These are phyloP conservation scores for Peromyscus attwateri DNA, from an alignment of 2,797 vertebrate species.

Conservation along the genomic window DNA sequence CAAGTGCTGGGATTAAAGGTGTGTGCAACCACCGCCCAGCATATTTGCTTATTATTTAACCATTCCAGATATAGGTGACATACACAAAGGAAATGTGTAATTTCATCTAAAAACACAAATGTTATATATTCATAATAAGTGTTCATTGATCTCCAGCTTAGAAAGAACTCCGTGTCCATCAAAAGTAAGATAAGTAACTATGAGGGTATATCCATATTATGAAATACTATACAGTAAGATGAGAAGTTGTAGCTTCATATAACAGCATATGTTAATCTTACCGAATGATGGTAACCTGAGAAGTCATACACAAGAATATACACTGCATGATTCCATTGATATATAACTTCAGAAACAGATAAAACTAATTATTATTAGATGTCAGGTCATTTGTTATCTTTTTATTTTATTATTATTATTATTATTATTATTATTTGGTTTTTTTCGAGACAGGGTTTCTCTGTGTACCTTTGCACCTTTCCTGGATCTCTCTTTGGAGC, in stretches of 20 bases:
- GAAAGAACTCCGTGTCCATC: constrained; percentile 10
- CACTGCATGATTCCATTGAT: background rate
- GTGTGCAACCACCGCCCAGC: no score
- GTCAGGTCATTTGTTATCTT: background rate
- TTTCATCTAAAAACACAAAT: constrained; percentile 26
- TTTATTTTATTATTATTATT: background rate
- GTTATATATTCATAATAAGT: constrained; percentile 7
- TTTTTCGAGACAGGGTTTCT: no score
- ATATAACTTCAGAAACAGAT: constrained; percentile 9
- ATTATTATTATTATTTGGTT: no score
- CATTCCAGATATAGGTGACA: background rate
- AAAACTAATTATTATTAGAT: background rate
- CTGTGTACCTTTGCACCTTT: no score
- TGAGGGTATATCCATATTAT: background rate
- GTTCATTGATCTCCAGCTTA: background rate
- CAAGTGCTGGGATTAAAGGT: no score
- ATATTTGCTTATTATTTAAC: background rate
- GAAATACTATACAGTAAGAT: background rate
- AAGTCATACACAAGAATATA: background rate
- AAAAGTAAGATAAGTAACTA: background rate
- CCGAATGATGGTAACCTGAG: background rate
- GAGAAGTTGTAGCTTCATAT: background rate
- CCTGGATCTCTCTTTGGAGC: no score
- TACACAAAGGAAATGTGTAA: background rate
- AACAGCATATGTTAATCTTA: background rate